These are phyloP conservation scores for Myzus persicae DNA, from an alignment of 1,140 invertebrate species.

Conservation along the genomic window DNA sequence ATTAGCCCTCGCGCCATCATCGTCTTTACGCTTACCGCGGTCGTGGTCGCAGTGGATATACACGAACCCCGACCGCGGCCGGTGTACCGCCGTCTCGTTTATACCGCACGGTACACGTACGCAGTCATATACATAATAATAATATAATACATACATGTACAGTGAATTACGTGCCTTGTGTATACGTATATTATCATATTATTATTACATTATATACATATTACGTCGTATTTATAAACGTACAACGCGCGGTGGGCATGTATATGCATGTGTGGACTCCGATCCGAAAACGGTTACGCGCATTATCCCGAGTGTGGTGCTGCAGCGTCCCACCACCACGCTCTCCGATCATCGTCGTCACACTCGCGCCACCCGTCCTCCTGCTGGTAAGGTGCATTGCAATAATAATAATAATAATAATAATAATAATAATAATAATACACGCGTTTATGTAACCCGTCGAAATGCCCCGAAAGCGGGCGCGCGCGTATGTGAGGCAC, in stretches of 20 bases:
- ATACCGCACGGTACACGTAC: background rate
- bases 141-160: background rate
- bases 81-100: background rate
- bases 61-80: background rate
- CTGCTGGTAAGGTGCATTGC: background rate
- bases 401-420: background rate
- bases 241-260: background rate
- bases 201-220: background rate
- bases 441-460: background rate
- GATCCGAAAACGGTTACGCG: conserved; percentile 26
- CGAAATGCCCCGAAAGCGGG: conserved; percentile 15
- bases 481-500: background rate
- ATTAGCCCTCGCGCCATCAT: background rate
- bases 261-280: background rate
- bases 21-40: background rate
- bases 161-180: background rate
- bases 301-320: background rate
- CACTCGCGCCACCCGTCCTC: background rate
- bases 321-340: background rate
- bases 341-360: background rate
- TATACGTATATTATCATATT: background rate
- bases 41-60: background rate
- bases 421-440: background rate
- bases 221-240: background rate
- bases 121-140: background rate